These are phyloP conservation scores for Syngnathus acus DNA, from an alignment of 2,797 vertebrate species.

Conservation along the genomic window DNA sequence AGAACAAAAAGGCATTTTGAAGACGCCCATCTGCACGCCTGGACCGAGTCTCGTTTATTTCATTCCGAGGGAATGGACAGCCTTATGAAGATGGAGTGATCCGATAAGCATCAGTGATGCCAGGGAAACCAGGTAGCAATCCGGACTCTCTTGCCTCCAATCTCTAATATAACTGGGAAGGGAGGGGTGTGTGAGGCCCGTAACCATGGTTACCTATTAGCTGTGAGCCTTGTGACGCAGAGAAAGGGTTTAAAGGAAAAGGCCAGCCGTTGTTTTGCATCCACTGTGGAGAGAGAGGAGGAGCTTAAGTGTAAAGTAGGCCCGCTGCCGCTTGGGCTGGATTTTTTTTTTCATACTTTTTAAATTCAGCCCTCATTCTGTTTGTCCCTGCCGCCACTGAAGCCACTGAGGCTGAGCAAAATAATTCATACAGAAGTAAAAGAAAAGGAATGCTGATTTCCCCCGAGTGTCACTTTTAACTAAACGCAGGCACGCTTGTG, in stretches of 20 bases:
- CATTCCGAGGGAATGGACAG: slow-evolving; percentile 37
- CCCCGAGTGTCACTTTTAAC: slow-evolving; percentile 46
- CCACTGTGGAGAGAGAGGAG: slow-evolving; percentile 45
- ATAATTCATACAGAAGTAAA: slow-evolving; percentile 48
- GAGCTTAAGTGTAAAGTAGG: slow-evolving; percentile 49
- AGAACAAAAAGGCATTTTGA: slow-evolving; percentile 12
- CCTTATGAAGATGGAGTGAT: slow-evolving; percentile 63
- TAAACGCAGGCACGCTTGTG: slow-evolving; percentile 28
- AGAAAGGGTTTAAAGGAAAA: slow-evolving; percentile 59
- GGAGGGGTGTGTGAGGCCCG: slow-evolving; percentile 54
- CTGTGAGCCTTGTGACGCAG: slow-evolving; percentile 50
- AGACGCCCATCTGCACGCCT: slow-evolving; percentile 14
- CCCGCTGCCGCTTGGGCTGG: slow-evolving; percentile 33
- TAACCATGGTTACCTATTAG: slow-evolving; percentile 69
- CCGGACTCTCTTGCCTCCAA: slow-evolving; percentile 27
- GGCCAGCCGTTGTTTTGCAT: slow-evolving; percentile 55
- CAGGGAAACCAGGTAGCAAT: slow-evolving; percentile 48
- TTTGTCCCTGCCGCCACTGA: slow-evolving; percentile 46
- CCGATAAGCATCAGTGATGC: slow-evolving; percentile 55
- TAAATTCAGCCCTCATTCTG: slow-evolving; percentile 40
- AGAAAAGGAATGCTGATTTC: slow-evolving; percentile 46
- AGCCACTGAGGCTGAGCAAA: slow-evolving; percentile 42
- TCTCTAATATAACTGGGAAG: slow-evolving; percentile 22
- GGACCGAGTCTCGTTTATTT: slow-evolving; percentile 27
- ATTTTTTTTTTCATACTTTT: slow-evolving; percentile 1